phyloP scores from a whole-genome alignment of 2,113 vertebrate genomes.

The Cyprinus carpio region DNA sequence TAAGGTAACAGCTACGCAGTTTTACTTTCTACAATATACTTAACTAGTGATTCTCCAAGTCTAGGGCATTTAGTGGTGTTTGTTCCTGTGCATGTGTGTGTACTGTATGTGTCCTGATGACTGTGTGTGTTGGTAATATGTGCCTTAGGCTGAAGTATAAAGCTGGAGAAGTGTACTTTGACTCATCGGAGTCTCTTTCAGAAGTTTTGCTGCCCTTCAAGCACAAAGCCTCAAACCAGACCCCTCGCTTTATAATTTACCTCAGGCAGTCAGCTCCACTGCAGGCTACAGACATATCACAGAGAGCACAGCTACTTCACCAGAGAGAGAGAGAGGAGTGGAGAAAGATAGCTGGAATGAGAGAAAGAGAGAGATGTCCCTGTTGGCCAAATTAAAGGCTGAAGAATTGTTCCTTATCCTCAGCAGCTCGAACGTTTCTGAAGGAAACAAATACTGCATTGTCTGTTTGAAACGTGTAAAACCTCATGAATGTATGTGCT shows the following conservation, averaged over 20 bases:
- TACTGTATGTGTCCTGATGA: background rate
- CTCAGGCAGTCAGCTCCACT: slow-evolving; percentile 15
- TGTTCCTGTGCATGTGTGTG: background rate
- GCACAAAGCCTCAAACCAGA: slow-evolving; percentile 30
- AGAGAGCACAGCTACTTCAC: background rate
- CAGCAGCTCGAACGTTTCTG: background rate
- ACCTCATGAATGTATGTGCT: background rate
- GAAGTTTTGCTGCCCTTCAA: slow-evolving; percentile 23
- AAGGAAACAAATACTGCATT: slow-evolving; percentile 16
- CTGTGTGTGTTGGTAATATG: background rate
- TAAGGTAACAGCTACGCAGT: background rate
- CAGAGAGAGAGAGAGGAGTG: slow-evolving; percentile 6
- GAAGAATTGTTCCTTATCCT: background rate
- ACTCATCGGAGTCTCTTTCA: slow-evolving; percentile 17
- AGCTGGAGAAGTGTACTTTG: slow-evolving; percentile 10
- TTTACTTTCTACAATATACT: background rate
- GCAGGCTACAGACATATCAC: slow-evolving; percentile 42
- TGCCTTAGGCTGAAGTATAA: slow-evolving; percentile 16
- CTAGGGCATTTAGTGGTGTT: background rate
- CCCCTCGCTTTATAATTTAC: slow-evolving; percentile 9
- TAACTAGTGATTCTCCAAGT: background rate
- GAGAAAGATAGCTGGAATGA: background rate
- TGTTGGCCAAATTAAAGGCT: slow-evolving; percentile 18
- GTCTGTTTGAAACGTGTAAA: background rate
- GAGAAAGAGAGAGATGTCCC: slow-evolving; percentile 23